Base-by-base conservation (phyloP, 2,888 invertebrate species). In the Dolichomitus sp. region DNA sequence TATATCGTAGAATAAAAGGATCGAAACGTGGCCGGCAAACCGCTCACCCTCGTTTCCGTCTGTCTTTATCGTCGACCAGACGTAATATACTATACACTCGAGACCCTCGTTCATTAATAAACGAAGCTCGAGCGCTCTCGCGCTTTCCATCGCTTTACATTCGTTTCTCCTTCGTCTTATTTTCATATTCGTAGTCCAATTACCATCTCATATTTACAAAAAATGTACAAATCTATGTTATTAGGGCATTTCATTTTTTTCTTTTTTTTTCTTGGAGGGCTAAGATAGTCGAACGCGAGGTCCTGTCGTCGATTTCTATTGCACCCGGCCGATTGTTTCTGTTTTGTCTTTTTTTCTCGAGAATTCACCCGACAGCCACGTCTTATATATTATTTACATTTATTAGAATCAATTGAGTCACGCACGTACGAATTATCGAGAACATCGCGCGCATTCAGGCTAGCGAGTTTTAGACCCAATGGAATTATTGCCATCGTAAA, bases 161-260 rank as follows among this genome's bases (percentile, higher is more conserved):
- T 78, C 40, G 17, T 52, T 23, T 69, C 17, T 48, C 42, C 27
- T n/a, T 65, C 30, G 48, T 48, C 33, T 69, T 48, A 27, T 76
- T 54, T 50, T 59, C 23, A n/a, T 45, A 45, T 70, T 79, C 79
- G 66, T 66, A 68, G 72, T 76, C 68, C 70, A 30, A 83, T 83
- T 59, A 72, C 68, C 72, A 68, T 50, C 73, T 77, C 68, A 73
- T 83, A 83, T 83, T 80, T 83, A 83, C 83, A 83, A 83, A 76
- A 54, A 83, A 83, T 83, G 76, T 83, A 83, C 83, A 83, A 83
- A 73, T 73, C 75, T 78, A 83, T 77, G 27, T 50, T 80, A 83
- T 63, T 27, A n/a, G 76, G 80, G 74, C 40, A 45, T 37, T 65
- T 59, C 37, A 37, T 65, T 50, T 9, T 57, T 80, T 69, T 65